Evolutionary conservation across 2,888 invertebrate genomes (phyloP).

Genomic region (Trichopoda pennipes): DNA sequence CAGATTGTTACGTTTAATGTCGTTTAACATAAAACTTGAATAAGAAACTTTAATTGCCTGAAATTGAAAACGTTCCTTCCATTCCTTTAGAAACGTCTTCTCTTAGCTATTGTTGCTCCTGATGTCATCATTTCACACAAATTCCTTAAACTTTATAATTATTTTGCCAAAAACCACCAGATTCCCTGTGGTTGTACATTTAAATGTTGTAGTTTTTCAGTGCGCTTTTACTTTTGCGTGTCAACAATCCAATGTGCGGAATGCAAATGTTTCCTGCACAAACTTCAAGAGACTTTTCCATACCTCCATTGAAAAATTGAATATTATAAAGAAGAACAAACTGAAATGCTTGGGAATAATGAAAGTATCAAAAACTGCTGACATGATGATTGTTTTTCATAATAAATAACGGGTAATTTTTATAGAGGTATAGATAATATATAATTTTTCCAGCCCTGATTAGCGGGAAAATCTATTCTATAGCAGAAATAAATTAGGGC

Average conservation of each 20-base stretch:
- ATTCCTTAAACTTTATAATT: conserved; percentile 5
- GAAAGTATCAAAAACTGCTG: conserved; percentile 36
- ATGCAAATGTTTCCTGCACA: background rate
- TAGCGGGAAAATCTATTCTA: too few species aligned
- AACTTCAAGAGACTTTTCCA: conserved; percentile 35
- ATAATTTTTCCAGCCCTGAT: too few species aligned
- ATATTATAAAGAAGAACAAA: background rate
- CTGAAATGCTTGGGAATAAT: conserved; percentile 3
- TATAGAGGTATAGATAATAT: too few species aligned
- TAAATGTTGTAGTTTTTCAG: conserved; percentile 21
- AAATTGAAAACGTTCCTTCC: too few species aligned
- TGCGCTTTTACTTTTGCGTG: conserved; percentile 1
- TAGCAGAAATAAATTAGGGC: too few species aligned
- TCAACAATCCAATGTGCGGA: background rate
- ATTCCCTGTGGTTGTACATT: conserved; percentile 28
- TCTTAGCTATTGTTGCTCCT: too few species aligned
- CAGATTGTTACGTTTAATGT: too few species aligned
- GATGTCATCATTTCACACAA: background rate
- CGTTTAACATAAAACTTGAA: too few species aligned
- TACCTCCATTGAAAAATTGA: conserved; percentile 45
- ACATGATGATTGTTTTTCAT: conserved; percentile 22
- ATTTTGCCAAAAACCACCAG: conserved; percentile 9
- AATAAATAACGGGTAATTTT: too few species aligned
- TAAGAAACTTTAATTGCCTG: too few species aligned
- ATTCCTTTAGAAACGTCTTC: too few species aligned